These are phyloP conservation scores for Pangasianodon gigas DNA, from an alignment of 2,113 vertebrate genomes.

Conservation along the genomic window DNA sequence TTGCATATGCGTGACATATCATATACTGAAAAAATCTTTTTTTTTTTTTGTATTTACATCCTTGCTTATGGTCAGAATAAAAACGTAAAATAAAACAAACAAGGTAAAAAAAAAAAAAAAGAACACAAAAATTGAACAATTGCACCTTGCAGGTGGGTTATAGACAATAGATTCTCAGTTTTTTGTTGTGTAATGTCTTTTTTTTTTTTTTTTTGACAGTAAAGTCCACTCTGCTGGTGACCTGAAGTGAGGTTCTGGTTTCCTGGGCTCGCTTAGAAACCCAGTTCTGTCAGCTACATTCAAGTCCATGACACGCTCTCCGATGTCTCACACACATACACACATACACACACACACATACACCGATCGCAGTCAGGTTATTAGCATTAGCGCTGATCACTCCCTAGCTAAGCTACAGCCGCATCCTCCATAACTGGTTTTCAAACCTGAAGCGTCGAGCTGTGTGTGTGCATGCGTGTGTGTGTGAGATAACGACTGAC, in stretches of 20 bases:
- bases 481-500: conserved; percentile 53
- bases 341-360: conserved; percentile 51
- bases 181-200: conserved; percentile 66
- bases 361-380: not conserved
- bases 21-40: conserved; percentile 43
- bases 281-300: conserved; percentile 79
- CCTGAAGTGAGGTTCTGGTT: conserved; percentile 76
- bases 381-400: not conserved
- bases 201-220: conserved; percentile 54
- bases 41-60: conserved; percentile 71
- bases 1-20: conserved; percentile 62
- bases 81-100: conserved; percentile 50
- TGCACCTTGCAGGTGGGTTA: conserved; percentile 74
- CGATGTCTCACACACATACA: conserved; percentile 55
- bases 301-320: conserved; percentile 76
- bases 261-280: conserved; percentile 68
- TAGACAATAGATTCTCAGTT: conserved; percentile 69
- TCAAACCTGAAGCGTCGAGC: not conserved
- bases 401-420: not conserved
- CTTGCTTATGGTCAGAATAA: conserved; percentile 72
- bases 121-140: conserved; percentile 61
- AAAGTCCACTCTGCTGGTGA: conserved; percentile 77
- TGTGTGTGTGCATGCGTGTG: conserved; percentile 46
- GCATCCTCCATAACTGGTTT: not conserved
- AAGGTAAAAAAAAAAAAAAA: conserved; percentile 50